phyloP scores from a whole-genome alignment of 2,113 vertebrate species.

The Gallinago media region DNA sequence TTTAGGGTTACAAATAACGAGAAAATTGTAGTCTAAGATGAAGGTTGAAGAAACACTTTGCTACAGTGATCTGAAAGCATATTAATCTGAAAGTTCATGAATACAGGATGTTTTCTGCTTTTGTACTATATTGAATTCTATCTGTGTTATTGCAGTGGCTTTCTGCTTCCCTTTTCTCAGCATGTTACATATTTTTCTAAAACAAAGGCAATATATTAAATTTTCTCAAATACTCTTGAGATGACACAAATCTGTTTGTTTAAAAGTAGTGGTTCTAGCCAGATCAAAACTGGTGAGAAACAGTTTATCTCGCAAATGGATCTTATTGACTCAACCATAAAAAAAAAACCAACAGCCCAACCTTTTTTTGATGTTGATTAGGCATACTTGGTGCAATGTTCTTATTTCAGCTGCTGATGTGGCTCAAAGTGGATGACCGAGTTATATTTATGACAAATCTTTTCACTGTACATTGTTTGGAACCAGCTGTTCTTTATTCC shows the following conservation, averaged over 20 bases:
- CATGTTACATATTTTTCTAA: background rate
- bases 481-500: background rate
- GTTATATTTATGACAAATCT: background rate
- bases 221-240: background rate
- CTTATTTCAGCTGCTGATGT: background rate
- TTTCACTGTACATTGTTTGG: background rate
- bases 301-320: background rate
- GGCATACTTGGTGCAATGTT: background rate
- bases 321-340: background rate
- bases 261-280: background rate
- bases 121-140: background rate
- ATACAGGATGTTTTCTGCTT: background rate
- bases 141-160: background rate
- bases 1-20: background rate
- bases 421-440: background rate
- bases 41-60: background rate
- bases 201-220: fast-evolving
- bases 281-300: background rate
- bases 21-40: background rate
- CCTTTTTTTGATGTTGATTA: background rate
- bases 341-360: background rate
- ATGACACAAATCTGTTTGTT: background rate
- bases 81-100: background rate
- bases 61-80: background rate
- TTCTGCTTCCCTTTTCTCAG: background rate